Evolutionary conservation across 2,888 invertebrate species (phyloP).

Genomic region (Oxystoma pomonae): DNA sequence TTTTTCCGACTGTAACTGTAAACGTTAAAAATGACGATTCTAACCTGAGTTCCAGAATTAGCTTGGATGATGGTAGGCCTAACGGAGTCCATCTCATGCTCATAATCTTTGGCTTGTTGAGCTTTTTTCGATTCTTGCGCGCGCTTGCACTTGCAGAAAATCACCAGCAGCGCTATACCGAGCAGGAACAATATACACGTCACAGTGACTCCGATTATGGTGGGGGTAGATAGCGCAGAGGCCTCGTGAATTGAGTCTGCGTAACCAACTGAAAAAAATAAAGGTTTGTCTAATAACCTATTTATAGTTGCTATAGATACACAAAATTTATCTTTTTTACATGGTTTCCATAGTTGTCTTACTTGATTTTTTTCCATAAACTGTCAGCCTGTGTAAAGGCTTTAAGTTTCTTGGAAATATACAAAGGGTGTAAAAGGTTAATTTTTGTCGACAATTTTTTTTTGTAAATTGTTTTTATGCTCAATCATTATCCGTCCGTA

Average conservation of each 20-base stretch:
- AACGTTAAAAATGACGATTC: background rate
- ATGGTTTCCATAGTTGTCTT: no score
- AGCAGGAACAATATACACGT: slow-evolving; percentile 77
- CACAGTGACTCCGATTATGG: slow-evolving; percentile 72
- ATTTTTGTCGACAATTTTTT: no score
- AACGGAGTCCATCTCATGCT: slow-evolving; percentile 83
- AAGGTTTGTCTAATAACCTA: background rate
- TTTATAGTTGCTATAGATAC: no score
- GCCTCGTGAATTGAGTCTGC: slow-evolving; percentile 73
- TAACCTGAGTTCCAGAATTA: slow-evolving; percentile 23
- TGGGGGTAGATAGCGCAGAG: slow-evolving; percentile 71
- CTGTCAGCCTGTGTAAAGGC: no score
- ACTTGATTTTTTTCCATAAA: no score
- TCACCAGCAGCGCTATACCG: slow-evolving; percentile 68
- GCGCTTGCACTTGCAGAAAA: slow-evolving; percentile 82
- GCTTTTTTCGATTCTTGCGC: slow-evolving; percentile 74
- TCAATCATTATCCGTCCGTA: no score
- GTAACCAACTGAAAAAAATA: slow-evolving; percentile 63
- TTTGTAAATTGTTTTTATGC: no score
- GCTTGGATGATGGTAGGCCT: slow-evolving; percentile 76
- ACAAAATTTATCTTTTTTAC: no score
- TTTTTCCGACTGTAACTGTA: background rate
- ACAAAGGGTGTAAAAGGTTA: no score
- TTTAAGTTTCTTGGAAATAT: background rate
- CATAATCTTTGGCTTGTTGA: slow-evolving; percentile 75